phyloP scores from a whole-genome alignment of 2,113 vertebrate species.

The Orycteropus afer region DNA sequence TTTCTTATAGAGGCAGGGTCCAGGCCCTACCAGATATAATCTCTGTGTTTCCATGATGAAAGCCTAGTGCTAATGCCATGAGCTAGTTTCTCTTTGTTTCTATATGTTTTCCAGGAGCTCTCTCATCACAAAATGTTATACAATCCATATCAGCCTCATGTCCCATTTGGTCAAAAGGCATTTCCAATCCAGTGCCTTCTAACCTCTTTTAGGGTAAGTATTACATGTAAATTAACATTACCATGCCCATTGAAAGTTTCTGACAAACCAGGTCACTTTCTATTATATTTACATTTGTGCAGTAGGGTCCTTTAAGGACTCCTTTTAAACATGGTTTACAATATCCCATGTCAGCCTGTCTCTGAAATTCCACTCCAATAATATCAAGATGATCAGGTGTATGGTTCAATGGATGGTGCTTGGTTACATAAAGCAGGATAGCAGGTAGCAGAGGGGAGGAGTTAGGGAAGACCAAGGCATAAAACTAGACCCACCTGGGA shows the following conservation, averaged over 20 bases:
- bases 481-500: not conserved
- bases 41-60: not conserved
- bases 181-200: slow-evolving; percentile 72
- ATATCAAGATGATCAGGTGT: not conserved
- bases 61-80: not conserved
- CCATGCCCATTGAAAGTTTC: slow-evolving; percentile 31
- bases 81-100: slow-evolving; percentile 66
- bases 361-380: not conserved
- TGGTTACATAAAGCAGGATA: not conserved
- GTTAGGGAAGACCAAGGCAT: not conserved
- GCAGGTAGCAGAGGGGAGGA: not conserved
- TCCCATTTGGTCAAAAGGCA: slow-evolving; percentile 61
- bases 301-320: slow-evolving; percentile 35
- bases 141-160: slow-evolving; percentile 59
- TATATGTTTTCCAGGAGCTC: slow-evolving; percentile 64
- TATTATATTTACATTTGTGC: slow-evolving; percentile 47
- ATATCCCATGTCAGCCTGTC: not conserved
- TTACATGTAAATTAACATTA: slow-evolving; percentile 50
- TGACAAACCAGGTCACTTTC: slow-evolving; percentile 73
- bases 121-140: slow-evolving; percentile 56
- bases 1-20: not conserved
- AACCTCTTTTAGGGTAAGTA: slow-evolving; percentile 61
- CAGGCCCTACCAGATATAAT: slow-evolving; percentile 51
- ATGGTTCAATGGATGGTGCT: not conserved
- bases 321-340: not conserved